These are phyloP conservation scores for Nephrotoma guestfalica DNA, from an alignment of 2,888 invertebrate species.

Conservation along the genomic window DNA sequence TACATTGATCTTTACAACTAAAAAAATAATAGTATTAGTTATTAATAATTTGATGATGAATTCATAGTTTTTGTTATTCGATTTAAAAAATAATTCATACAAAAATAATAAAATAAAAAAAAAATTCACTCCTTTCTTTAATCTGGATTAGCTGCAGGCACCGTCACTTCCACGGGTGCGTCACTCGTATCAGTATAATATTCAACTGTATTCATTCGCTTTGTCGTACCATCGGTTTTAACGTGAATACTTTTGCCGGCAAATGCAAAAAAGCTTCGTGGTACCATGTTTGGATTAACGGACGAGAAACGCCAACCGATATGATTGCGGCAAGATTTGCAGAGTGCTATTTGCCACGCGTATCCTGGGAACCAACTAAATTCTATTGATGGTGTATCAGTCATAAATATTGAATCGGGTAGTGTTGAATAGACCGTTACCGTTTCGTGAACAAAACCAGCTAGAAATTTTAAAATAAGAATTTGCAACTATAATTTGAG, in stretches of 20 bases:
- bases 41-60: not conserved
- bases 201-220: not conserved
- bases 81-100: not conserved
- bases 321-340: conserved; percentile 49
- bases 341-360: conserved; percentile 64
- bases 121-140: not conserved
- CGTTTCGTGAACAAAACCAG: conserved; percentile 66
- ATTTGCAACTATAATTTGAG: not conserved
- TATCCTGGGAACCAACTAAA: conserved; percentile 81
- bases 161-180: not conserved
- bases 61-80: not conserved
- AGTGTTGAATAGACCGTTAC: conserved; percentile 46
- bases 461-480: conserved; percentile 17
- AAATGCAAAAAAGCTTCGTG: conserved; percentile 56
- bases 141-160: not conserved
- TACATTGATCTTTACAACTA: conserved; percentile 11
- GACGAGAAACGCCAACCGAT: conserved; percentile 74
- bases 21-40: not conserved
- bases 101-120: not conserved
- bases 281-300: conserved; percentile 40
- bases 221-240: conserved; percentile 1
- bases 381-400: conserved; percentile 45
- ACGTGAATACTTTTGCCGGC: conserved; percentile 41
- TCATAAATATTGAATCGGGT: conserved; percentile 34
- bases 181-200: not conserved